These are phyloP conservation scores for Ceratoteleas bidentatus DNA, from an alignment of 1,140 invertebrate species.

Conservation along the genomic window DNA sequence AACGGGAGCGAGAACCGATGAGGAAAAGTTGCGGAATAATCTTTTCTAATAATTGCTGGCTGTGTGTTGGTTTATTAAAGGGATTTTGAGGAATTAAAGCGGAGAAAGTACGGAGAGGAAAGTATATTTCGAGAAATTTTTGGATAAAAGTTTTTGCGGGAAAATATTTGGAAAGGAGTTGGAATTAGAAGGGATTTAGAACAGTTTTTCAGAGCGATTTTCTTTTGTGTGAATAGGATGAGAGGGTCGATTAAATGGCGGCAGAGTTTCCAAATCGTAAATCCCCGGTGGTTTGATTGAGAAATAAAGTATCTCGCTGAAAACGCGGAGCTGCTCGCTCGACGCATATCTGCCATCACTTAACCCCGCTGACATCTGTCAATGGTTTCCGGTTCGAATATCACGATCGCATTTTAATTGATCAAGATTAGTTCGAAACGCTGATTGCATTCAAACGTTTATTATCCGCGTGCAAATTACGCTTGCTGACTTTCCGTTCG, in stretches of 20 bases:
- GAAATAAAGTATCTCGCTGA: constrained; percentile 19
- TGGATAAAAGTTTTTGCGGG: no score
- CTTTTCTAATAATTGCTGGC: no score
- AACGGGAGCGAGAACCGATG: no score
- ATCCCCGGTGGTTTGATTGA: constrained; percentile 15
- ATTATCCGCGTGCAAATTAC: constrained; percentile 20
- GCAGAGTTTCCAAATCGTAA: constrained; percentile 9
- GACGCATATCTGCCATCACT: constrained; percentile 42
- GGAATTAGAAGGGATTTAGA: no score
- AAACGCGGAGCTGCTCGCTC: constrained; percentile 12
- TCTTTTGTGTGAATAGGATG: constrained; percentile 2
- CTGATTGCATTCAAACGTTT: constrained; percentile 38
- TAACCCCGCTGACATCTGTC: constrained; percentile 52
- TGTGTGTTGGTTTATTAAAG: no score
- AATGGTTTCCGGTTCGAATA: constrained; percentile 46
- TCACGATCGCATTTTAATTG: constrained; percentile 48
- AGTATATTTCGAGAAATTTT: no score
- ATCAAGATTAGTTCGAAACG: constrained; percentile 45
- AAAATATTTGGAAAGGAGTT: no score
- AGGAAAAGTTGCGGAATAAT: no score
- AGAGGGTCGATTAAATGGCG: constrained; percentile 14
- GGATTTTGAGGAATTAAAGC: no score
- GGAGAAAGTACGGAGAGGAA: no score
- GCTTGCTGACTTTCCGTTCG: no score
- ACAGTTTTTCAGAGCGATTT: not conserved